Base-by-base conservation (phyloP, 2,888 invertebrate species). In the Leucozona laternaria region DNA sequence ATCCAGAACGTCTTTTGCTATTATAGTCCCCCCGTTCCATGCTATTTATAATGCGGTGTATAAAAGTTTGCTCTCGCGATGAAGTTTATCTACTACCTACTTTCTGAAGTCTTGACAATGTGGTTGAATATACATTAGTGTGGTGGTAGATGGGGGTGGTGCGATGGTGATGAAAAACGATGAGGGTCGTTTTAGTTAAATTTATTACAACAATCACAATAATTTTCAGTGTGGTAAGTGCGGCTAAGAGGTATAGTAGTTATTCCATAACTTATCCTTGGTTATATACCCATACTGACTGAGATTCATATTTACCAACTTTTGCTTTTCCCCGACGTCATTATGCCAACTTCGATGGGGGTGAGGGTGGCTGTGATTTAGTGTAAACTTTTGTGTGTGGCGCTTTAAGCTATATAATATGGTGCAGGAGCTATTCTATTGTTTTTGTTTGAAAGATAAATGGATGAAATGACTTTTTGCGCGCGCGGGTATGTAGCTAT, bases 191-290 rank as follows among this genome's bases (percentile, higher is more conserved):
- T 28, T 72, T 78, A 78, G 50, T 58, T 53, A 81, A 75, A 86
- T 81, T 82, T 81, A 86, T 82, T 82, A 75, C 73, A 86, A 71
- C 75, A 86, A 81, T 86, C 60, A 82, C 86, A 86, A 82, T 82
- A 86, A 82, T 82, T 81, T 79, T 81, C 73, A 73, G 71, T 78
- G 75, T 58, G 82, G 73, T 79, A 86, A 86, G 86, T 75, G n/a
- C n/a, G 78, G 82, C 78, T 78, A 64, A 40, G 58, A 64, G 72
- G 57, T 57, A 34, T 20, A 60, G 13, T 28, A 57, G 70, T 73
- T 75, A 64, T 78, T 48, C 70, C 78, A 68, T 78, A 57, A 43
- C 48, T 48, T 20, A 48, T 48, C 20, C 48, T n/a, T n/a, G n/a
- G n/a, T n/a, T n/a, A n/a, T n/a, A n/a, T n/a, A n/a, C n/a, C n/a